A percentile compares a stretch with the other conserved stretches of the same genome.
Conservation (phyloP, 1,140 invertebrate species). For the Caenorhabditis latens region DNA sequence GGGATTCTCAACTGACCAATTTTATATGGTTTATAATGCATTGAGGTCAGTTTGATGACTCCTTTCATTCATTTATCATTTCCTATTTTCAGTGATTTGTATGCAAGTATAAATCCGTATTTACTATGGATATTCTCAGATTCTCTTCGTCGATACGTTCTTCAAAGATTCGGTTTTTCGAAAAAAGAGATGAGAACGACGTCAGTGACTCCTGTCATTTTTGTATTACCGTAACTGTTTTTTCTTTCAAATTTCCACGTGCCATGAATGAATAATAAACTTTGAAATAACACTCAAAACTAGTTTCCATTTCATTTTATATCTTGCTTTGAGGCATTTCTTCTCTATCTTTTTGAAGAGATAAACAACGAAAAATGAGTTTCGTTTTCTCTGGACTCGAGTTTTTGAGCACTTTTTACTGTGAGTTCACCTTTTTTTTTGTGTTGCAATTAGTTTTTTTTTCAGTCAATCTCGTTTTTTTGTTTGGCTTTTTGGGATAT, state of each 20-base stretch:
- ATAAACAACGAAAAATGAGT: neutral
- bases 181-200: neutral
- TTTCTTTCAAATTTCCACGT: neutral
- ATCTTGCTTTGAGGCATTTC: no score
- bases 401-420: neutral
- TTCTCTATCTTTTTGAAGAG: neutral
- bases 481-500: conserved; percentile 19
- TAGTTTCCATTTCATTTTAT: neutral
- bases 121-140: conserved; percentile 44
- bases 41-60: neutral
- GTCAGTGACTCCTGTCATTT: conserved; percentile 3
- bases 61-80: neutral
- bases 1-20: conserved; percentile 37
- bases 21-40: conserved; percentile 59
- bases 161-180: conserved; percentile 7
- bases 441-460: neutral
- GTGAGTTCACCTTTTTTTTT: no score
- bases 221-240: neutral
- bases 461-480: neutral
- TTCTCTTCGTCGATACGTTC: conserved; percentile 32
- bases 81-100: conserved; percentile 44
- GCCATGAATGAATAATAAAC: no score
- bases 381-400: no score
- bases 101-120: conserved; percentile 54
- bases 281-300: no score